These are phyloP conservation scores for Melinopterus prodromus DNA, from an alignment of 2,888 invertebrate species.

Conservation along the genomic window DNA sequence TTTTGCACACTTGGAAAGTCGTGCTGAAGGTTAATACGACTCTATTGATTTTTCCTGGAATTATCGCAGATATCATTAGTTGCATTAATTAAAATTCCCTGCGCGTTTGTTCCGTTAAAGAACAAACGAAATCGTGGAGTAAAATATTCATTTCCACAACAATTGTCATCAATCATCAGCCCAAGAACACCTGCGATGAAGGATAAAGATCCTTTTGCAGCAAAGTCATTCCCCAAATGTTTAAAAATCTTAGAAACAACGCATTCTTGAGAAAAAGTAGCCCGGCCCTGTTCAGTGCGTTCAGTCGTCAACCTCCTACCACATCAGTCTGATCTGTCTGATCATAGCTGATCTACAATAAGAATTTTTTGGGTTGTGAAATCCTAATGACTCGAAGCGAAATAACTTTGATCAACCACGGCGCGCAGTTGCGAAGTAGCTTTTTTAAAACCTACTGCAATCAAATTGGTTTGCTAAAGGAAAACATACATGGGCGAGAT, in stretches of 20 bases:
- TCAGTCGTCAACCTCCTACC: too few relatives aligned
- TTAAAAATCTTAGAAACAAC: too few relatives aligned
- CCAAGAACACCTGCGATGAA: background rate
- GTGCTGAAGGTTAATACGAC: background rate
- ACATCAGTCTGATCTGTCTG: too few relatives aligned
- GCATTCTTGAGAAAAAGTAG: too few relatives aligned
- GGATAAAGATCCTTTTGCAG: background rate
- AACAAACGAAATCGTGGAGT: background rate
- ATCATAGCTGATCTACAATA: too few relatives aligned
- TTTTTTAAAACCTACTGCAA: background rate
- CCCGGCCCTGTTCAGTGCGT: too few relatives aligned
- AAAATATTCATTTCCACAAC: background rate
- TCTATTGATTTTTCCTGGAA: background rate
- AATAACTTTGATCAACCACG: too few relatives aligned
- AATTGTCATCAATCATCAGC: background rate
- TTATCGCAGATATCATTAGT: background rate
- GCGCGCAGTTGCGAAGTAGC: too few relatives aligned
- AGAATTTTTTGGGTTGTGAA: too few relatives aligned
- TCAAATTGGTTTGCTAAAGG: background rate
- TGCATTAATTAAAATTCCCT: background rate
- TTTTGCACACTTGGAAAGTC: background rate
- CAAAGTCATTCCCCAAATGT: too few relatives aligned
- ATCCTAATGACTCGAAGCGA: too few relatives aligned
- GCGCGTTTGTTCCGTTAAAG: background rate
- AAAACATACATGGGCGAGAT: background rate